phyloP scores from a whole-genome alignment of 2,113 vertebrate species.

The Melanostigma gelatinosum region DNA sequence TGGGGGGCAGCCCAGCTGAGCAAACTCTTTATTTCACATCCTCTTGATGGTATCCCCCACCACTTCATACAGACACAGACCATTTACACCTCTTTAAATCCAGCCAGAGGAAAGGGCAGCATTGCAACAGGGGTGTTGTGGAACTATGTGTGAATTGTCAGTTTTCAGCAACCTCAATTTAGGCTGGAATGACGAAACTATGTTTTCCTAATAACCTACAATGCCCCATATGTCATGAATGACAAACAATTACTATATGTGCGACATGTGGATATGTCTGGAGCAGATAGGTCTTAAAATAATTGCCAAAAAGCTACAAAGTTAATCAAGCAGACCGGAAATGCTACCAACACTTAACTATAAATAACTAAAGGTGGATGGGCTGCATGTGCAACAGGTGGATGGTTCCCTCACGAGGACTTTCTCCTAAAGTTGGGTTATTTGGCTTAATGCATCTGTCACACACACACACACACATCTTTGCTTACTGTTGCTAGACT shows the following conservation, averaged over 20 bases:
- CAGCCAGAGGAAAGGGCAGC: slow-evolving; percentile 27
- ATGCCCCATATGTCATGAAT: neutral
- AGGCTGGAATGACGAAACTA: neutral
- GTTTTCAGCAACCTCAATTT: neutral
- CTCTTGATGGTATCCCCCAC: slow-evolving; percentile 68
- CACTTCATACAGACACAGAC: slow-evolving; percentile 50
- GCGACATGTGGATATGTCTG: neutral
- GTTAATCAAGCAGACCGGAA: neutral
- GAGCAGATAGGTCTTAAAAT: neutral
- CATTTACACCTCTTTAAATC: slow-evolving; percentile 54
- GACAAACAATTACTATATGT: neutral
- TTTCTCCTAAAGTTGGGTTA: neutral
- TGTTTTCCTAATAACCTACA: neutral
- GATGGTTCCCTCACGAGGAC: neutral
- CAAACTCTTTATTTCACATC: slow-evolving; percentile 84
- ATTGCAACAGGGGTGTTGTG: neutral
- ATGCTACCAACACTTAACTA: neutral
- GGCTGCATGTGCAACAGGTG: slow-evolving; percentile 42
- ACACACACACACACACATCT: slow-evolving; percentile 1
- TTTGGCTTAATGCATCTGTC: neutral
- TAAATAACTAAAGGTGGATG: neutral
- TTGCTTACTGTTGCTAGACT: slow-evolving; percentile 96
- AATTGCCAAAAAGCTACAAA: neutral
- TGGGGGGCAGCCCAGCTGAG: slow-evolving; percentile 74
- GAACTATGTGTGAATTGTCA: neutral